Evolutionary conservation across 2,888 invertebrate genomes (phyloP).

Genomic region (Ctena decussata): DNA sequence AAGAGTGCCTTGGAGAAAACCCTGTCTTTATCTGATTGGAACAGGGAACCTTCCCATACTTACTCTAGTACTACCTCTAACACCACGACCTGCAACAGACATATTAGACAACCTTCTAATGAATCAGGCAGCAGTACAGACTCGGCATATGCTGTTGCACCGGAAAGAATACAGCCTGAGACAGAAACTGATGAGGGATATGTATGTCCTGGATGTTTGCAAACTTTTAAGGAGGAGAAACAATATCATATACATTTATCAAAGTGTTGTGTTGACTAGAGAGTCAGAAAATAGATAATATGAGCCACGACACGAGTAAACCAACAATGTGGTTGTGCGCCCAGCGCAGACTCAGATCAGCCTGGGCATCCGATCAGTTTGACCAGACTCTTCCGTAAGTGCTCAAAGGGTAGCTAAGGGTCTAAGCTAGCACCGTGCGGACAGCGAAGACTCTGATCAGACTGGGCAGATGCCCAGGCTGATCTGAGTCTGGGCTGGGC

Average conservation of each 20-base stretch:
- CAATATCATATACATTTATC: background rate
- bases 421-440: no score
- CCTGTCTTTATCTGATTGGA: background rate
- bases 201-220: background rate
- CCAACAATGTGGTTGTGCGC: no score
- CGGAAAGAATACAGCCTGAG: background rate
- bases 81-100: background rate
- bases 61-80: background rate
- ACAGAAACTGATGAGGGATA: background rate
- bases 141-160: background rate
- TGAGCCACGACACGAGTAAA: no score
- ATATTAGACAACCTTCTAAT: background rate
- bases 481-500: no score
- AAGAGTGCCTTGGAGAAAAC: conserved; percentile 52
- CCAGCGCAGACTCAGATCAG: no score
- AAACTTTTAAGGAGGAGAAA: background rate
- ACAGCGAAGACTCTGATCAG: no score
- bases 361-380: no score
- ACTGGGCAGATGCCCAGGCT: no score
- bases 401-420: no score
- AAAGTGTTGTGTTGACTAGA: background rate
- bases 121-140: background rate
- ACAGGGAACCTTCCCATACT: background rate
- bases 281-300: background rate
- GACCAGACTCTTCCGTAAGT: no score